Conservation (phyloP, 2,113 vertebrate genomes). For the Pseudopipra pipra region DNA sequence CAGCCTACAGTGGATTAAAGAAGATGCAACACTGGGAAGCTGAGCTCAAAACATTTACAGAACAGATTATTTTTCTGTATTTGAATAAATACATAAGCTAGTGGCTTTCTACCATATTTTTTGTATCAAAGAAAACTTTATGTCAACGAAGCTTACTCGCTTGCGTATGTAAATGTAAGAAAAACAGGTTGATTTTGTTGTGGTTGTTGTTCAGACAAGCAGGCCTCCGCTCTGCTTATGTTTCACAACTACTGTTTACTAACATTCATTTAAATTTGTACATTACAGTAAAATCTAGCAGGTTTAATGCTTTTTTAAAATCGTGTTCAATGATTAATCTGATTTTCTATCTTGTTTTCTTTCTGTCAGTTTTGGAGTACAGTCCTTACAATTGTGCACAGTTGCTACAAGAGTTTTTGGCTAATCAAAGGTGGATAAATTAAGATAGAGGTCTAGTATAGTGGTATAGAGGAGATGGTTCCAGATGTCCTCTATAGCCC, state of each 20-base stretch:
- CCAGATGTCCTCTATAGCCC: not conserved
- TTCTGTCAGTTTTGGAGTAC: not conserved
- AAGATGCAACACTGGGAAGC: not conserved
- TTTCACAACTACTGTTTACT: not conserved
- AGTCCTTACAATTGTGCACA: rapidly evolving
- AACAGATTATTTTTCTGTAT: not conserved
- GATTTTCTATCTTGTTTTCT: not conserved
- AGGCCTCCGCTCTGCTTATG: not conserved
- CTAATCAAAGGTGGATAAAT: not conserved
- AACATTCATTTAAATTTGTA: not conserved
- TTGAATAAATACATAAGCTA: not conserved
- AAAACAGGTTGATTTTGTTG: not conserved
- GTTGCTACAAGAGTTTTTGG: not conserved
- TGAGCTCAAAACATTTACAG: not conserved
- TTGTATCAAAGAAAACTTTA: not conserved
- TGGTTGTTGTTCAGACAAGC: not conserved
- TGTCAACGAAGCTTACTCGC: not conserved
- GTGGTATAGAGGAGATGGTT: not conserved
- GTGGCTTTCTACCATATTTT: not conserved
- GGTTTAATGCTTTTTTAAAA: not conserved
- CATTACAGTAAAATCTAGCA: not conserved
- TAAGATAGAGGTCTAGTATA: not conserved
- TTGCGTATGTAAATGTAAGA: not conserved
- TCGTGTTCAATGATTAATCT: not conserved
- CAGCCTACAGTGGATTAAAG: not conserved